phyloP scores from a whole-genome alignment of 2,113 vertebrate genomes.

The Natator depressus region DNA sequence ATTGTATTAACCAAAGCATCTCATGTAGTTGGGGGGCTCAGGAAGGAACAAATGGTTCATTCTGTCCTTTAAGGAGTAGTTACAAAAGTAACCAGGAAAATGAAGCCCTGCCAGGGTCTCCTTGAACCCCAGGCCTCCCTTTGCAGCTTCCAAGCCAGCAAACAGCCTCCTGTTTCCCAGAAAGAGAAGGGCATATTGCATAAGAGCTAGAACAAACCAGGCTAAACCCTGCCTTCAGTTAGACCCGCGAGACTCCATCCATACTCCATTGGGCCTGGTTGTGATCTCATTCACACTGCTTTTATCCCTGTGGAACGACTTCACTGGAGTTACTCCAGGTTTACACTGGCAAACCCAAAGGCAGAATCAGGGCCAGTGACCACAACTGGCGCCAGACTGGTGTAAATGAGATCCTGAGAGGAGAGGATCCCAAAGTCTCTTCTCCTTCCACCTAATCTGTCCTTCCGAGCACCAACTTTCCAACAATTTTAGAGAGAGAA shows the following conservation, averaged over 20 bases:
- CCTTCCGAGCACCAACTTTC: background rate
- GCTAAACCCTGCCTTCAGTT: background rate
- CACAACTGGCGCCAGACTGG: background rate
- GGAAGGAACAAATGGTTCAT: background rate
- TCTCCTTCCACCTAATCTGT: background rate
- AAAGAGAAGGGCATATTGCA: background rate
- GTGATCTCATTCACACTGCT: background rate
- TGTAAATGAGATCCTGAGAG: background rate
- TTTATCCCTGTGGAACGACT: background rate
- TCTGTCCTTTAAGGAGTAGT: background rate
- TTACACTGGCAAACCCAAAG: background rate
- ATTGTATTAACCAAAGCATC: background rate
- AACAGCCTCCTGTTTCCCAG: background rate
- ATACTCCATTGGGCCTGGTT: background rate
- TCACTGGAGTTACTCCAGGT: background rate
- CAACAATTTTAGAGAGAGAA: background rate
- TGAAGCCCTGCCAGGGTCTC: background rate
- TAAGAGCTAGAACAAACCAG: background rate
- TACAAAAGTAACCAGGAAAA: background rate
- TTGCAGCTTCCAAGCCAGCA: background rate
- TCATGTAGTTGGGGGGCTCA: background rate
- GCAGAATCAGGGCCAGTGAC: background rate
- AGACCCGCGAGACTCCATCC: background rate
- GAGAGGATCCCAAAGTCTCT: background rate
- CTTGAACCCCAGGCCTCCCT: background rate